phyloP scores from a whole-genome alignment of 2,888 invertebrate species.

The Troides aeacus region DNA sequence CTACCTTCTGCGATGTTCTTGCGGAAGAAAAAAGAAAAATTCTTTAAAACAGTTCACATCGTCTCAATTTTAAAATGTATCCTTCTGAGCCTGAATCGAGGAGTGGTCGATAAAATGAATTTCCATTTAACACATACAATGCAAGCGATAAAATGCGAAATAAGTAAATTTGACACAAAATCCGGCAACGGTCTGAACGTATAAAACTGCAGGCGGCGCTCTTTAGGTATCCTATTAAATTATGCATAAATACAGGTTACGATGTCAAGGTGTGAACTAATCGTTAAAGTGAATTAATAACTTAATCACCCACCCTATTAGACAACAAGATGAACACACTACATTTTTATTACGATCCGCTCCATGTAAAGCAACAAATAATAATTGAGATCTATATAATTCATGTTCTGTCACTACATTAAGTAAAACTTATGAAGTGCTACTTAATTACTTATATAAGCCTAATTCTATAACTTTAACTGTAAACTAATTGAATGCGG shows the following conservation, averaged over 20 bases:
- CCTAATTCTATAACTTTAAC: too few species aligned
- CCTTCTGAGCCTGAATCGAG: not conserved
- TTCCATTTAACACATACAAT: not conserved
- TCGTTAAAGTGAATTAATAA: slow-evolving; percentile 28
- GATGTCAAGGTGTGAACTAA: slow-evolving; percentile 27
- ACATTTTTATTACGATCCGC: not conserved
- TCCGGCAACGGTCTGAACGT: slow-evolving; percentile 15
- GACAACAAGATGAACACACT: slow-evolving; percentile 8
- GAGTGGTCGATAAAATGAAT: not conserved
- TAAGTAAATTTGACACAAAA: slow-evolving; percentile 23
- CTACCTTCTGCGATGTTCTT: too few species aligned
- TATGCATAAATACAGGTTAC: slow-evolving; percentile 26
- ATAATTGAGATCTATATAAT: too few species aligned
- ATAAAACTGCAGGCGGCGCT: slow-evolving; percentile 29
- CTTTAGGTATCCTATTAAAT: slow-evolving; percentile 27
- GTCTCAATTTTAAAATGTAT: not conserved
- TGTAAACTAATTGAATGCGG: too few species aligned
- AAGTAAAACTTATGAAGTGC: too few species aligned
- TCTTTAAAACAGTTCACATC: not conserved
- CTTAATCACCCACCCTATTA: slow-evolving; percentile 26
- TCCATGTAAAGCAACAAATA: too few species aligned
- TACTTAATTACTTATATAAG: too few species aligned
- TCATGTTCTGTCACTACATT: too few species aligned
- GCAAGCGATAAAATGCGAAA: slow-evolving; percentile 17
- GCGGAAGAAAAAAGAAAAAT: not conserved